Evolutionary conservation across 2,888 invertebrate species (phyloP), one percentile per base, ranked within the genome.

Genomic region (Iphiclides podalirius): DNA sequence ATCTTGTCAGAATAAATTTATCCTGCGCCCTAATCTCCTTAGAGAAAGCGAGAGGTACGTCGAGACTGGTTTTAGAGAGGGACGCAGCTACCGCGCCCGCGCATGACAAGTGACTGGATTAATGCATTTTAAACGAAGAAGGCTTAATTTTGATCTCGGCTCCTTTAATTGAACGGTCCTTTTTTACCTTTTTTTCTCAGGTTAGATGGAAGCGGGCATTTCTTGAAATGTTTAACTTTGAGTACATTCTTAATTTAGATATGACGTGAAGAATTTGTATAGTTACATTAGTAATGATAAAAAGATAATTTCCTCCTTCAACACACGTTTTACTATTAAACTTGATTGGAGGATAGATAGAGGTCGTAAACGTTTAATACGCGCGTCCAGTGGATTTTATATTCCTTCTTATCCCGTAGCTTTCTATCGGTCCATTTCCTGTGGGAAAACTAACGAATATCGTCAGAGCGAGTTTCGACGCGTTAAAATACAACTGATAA

Each of bases 101-200:
- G 75, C 82, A 74, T 82, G 84, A 82, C 87, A 85, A 83, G 86
- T 85, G 84, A 80, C 82, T 79, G 83, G 85, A 86, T 87, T 87
- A 87, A 87, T 85, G 85, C 80, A 84, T 85, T 86, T 87, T 85
- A 85, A 88, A 86, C 79, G 83, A 79, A 80, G 84, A 87, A 81
- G 83, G 87, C 87, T 87, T 84, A 86, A 87, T 88, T 86, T 78
- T 78, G 79, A 76, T 78, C 70, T 76, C 69, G 66, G 73, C 64
- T 67, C 67, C 73, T 74, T 83, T 85, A 86, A 86, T 87, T 83
- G 81, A 81, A 78, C 73, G 71, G 62, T 61, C 69, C 70, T 70
- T 66, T 69, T 71, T 73, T 70, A 70, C 60, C 58, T 59, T 71
- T 71, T 70, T 69, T 53, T 40, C 28, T 15, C 26, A 36, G n/a